These are phyloP conservation scores for Rhinichthys osculus DNA, from an alignment of 2,797 vertebrate species.

Conservation along the genomic window DNA sequence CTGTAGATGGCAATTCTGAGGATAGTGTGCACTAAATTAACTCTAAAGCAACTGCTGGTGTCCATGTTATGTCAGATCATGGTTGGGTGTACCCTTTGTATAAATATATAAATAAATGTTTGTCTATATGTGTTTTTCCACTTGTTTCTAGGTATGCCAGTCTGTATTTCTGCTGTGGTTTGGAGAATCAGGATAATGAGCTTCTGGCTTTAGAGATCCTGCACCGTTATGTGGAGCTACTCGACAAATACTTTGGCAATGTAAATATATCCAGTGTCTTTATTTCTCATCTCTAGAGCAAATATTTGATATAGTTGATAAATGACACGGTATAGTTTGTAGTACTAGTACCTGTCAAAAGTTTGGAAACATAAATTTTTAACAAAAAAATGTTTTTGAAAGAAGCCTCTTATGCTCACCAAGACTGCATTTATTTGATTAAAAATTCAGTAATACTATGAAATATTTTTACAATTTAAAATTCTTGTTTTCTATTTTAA, in stretches of 20 bases:
- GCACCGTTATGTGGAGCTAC: constrained; percentile 95
- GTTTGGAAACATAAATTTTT: not conserved
- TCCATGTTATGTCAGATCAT: not conserved
- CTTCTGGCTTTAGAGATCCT: constrained; percentile 93
- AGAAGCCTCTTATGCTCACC: not conserved
- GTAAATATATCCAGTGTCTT: constrained; percentile 74
- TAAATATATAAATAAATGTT: not conserved
- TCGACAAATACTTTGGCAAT: constrained; percentile 99
- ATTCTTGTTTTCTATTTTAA: not conserved
- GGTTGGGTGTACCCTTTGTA: not conserved
- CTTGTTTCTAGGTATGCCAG: constrained; percentile 89
- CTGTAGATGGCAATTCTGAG: not conserved
- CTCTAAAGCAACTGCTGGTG: not conserved
- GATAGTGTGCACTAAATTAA: not conserved
- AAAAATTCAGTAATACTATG: not conserved
- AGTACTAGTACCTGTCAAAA: not conserved
- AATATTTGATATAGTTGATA: not conserved
- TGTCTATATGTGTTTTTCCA: not conserved
- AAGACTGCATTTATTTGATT: not conserved
- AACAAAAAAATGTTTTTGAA: not conserved
- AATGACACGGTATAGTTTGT: not conserved
- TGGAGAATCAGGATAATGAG: constrained; percentile 94
- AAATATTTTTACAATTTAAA: not conserved
- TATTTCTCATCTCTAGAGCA: not conserved
- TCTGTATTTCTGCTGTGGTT: constrained; percentile 95